A percentile compares a stretch with the other conserved stretches of the same genome.
phyloP scores from a whole-genome alignment of 2,113 vertebrate genomes.

The Piprites chloris region DNA sequence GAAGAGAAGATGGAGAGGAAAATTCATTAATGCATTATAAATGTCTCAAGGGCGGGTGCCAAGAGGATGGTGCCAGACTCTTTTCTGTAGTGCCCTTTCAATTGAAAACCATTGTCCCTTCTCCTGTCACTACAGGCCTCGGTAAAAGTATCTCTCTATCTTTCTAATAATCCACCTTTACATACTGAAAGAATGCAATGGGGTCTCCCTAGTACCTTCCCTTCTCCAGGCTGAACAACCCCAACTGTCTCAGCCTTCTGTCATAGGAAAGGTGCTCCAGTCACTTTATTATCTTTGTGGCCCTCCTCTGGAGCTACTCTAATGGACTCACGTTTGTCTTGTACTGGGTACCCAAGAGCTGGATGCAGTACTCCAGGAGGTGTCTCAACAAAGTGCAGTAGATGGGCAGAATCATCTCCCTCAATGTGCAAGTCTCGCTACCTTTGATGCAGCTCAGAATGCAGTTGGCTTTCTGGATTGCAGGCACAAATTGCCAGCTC shows the following conservation, averaged over 20 bases:
- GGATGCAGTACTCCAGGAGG: background rate
- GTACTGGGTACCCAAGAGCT: background rate
- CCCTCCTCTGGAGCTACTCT: background rate
- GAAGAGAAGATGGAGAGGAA: background rate
- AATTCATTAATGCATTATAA: background rate
- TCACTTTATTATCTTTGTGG: background rate
- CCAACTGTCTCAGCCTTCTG: background rate
- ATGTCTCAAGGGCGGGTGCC: background rate
- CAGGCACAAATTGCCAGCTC: background rate
- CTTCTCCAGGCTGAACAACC: background rate
- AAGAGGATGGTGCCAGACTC: background rate
- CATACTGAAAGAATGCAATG: background rate
- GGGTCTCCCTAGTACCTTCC: background rate
- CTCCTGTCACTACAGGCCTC: background rate
- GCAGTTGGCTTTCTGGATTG: background rate
- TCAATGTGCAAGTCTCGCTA: rapidly evolving
- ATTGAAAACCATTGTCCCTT: background rate
- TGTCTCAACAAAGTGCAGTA: background rate
- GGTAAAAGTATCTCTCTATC: background rate
- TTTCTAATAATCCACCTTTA: background rate
- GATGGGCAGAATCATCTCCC: background rate
- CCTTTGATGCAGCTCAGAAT: background rate
- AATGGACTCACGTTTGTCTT: background rate
- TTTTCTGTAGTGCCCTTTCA: background rate
- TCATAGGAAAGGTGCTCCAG: background rate